Base-by-base conservation (phyloP, 1,140 invertebrate genomes). In the Sinonovacula constricta region DNA sequence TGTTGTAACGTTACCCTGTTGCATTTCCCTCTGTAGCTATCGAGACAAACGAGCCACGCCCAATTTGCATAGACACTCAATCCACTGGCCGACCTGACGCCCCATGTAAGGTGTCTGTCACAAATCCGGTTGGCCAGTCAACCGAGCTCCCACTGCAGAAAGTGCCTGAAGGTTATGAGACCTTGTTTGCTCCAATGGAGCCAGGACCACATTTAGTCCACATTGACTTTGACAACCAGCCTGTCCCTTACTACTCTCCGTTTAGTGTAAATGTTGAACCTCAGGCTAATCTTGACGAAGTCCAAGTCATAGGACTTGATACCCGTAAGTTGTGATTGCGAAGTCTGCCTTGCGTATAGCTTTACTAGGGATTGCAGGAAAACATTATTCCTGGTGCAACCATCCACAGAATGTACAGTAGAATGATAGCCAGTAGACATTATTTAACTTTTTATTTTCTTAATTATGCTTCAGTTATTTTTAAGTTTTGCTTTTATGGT, bases 301-400 rank as follows among this genome's bases (percentile, higher is more conserved):
- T 96, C 0, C 92, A 93, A 80, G 95, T 94, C 0, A 93, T 92
- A 53, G 95, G 95, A 0, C 93, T 94, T 1, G 95, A 97, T 88
- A 94, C 94, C 85, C 96, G 96, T 97, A 94, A 96, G 96, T 95
- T 65, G n/a, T n/a, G n/a, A n/a, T n/a, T n/a, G n/a, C n/a, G n/a
- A n/a, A n/a, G n/a, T n/a, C n/a, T n/a, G n/a, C n/a, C n/a, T n/a
- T n/a, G n/a, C n/a, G n/a, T n/a, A n/a, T n/a, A n/a, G n/a, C n/a
- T n/a, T n/a, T n/a, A n/a, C n/a, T n/a, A n/a, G n/a, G n/a, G n/a
- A n/a, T n/a, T n/a, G n/a, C n/a, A n/a, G n/a, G n/a, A n/a, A n/a
- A n/a, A n/a, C n/a, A n/a, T n/a, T n/a, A n/a, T n/a, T n/a, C n/a
- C n/a, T n/a, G n/a, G n/a, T n/a, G n/a, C n/a, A n/a, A n/a, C n/a